A percentile compares a stretch with the other conserved stretches of the same genome.
Evolutionary conservation across 2,888 invertebrate genomes (phyloP).

Genomic region (Netelia fuscicornis): DNA sequence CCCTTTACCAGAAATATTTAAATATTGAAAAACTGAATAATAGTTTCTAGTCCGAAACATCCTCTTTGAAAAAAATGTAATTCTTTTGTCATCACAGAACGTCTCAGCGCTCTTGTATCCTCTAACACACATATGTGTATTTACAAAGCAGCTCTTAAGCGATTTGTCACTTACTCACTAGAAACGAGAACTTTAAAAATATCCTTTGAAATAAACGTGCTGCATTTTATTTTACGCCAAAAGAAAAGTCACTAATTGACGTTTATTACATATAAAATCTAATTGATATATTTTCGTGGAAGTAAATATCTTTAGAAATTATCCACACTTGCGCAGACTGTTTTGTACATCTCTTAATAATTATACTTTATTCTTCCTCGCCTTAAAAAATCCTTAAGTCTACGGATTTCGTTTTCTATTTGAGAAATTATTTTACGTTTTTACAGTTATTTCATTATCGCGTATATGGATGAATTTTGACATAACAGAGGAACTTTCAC

Average conservation of each 20-base stretch:
- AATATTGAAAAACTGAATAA: neutral
- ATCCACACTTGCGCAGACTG: neutral
- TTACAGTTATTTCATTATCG: constrained; percentile 29
- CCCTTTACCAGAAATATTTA: neutral
- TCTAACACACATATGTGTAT: no score
- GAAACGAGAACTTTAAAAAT: no score
- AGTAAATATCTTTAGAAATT: constrained; percentile 5
- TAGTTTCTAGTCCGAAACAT: neutral
- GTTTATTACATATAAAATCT: constrained; percentile 19
- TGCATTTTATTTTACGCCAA: constrained; percentile 17
- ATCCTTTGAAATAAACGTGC: neutral
- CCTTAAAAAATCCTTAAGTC: constrained; percentile 37
- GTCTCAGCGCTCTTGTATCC: no score
- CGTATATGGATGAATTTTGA: constrained; percentile 12
- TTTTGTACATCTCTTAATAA: constrained; percentile 41
- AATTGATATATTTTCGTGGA: constrained; percentile 21
- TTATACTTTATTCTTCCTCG: constrained; percentile 8
- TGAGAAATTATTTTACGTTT: constrained; percentile 26
- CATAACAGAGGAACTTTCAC: constrained; percentile 9
- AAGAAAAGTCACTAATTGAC: neutral
- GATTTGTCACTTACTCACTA: no score
- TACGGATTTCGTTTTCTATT: neutral
- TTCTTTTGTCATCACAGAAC: no score
- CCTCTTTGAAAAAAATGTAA: neutral
- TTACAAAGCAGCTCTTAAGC: no score